Evolutionary conservation across 2,113 vertebrate genomes (phyloP).

Genomic region (Salvator merianae): DNA sequence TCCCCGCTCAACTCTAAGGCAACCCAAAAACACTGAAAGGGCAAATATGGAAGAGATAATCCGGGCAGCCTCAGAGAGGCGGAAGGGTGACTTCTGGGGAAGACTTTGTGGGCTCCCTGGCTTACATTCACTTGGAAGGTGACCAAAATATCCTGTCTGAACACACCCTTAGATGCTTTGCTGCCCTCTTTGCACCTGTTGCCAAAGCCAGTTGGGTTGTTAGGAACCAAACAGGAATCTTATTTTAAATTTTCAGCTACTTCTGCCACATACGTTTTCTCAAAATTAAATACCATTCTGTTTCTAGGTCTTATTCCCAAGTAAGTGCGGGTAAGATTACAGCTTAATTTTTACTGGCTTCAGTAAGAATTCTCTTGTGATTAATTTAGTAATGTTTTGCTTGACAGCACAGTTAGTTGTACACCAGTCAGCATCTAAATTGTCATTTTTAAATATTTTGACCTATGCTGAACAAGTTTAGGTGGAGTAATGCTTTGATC

Average conservation of each 20-base stretch:
- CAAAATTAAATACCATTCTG: not conserved
- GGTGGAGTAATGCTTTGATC: not conserved
- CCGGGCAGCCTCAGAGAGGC: too few relatives aligned
- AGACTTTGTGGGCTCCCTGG: too few relatives aligned
- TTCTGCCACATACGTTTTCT: not conserved
- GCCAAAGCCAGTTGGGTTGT: not conserved
- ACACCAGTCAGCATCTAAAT: not conserved
- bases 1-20: too few relatives aligned
- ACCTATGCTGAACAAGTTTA: not conserved
- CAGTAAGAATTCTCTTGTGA: not conserved
- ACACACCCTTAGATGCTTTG: too few relatives aligned
- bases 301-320: not conserved
- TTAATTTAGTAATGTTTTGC: conserved; percentile 4
- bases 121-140: too few relatives aligned
- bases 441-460: not conserved
- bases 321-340: not conserved
- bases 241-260: too few relatives aligned
- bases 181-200: not conserved
- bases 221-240: not conserved
- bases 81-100: too few relatives aligned
- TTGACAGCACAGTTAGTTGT: not conserved
- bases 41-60: too few relatives aligned
- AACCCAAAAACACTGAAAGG: too few relatives aligned
- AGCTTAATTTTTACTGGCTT: not conserved
- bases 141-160: too few relatives aligned